Evolutionary conservation across 1,140 invertebrate genomes (phyloP), one percentile per base, ranked within the genome.

Genomic region (Phocides pigmalion): DNA sequence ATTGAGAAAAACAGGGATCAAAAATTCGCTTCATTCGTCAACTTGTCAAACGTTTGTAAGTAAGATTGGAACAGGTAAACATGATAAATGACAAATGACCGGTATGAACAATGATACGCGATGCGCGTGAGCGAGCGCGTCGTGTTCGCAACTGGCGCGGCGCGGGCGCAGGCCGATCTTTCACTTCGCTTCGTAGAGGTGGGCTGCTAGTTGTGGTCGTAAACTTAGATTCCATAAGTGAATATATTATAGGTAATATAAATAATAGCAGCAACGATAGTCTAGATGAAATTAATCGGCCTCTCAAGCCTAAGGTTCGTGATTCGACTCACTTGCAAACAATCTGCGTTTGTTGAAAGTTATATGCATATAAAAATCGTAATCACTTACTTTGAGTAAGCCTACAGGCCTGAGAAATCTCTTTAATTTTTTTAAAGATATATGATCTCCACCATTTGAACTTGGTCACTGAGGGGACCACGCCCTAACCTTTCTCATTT

Each of bases 101-200:
- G 65, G 54, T 56, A 41, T 22, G 6, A 67, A 62, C 58, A 49
- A 51, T 53, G 22, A 67, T 65, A 58, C 54, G 37, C 44, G 69
- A 75, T 70, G 68, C 76, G 76, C 75, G 72, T 74, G 70, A 58
- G 69, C 65, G 59, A 37, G 69, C 76, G 76, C 76, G 68, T 73
- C 70, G 73, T 66, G 63, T 72, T 72, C 72, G 72, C 73, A 70
- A 78, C 75, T 78, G 75, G 54, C 64, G 51, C 62, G 66, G 64
- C 64, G 63, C 69, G 53, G 42, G 64, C 58, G 65, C 54, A 42
- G 46, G 61, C 53, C 37, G 44, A 66, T 78, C 76, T 78, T 78
- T 78, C 76, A 78, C 75, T 78, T 72, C 32, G 39, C 17, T 35
- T 12, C 46, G 44, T 56, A 41, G 47, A 66, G 58, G 46, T 61